These are phyloP conservation scores for Myiotriccus ornatus DNA, from an alignment of 2,797 vertebrate genomes.

Conservation along the genomic window DNA sequence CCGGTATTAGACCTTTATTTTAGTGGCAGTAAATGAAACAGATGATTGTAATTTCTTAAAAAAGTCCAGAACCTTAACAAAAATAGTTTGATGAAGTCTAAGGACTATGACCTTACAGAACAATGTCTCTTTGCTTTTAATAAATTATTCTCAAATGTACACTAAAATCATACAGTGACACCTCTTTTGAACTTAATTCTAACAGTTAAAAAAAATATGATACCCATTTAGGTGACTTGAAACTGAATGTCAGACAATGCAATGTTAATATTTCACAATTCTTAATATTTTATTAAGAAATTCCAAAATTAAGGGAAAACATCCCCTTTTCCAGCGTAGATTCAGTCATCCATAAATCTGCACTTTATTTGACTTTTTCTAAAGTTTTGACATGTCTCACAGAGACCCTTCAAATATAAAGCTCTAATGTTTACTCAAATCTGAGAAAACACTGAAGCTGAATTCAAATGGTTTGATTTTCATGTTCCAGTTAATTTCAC, in stretches of 20 bases:
- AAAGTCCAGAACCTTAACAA: neutral
- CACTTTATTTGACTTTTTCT: neutral
- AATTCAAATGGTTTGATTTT: neutral
- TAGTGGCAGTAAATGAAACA: neutral
- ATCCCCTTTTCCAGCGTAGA: fast-evolving
- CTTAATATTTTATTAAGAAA: neutral
- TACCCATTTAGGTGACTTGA: neutral
- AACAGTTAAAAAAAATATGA: neutral
- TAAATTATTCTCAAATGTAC: neutral
- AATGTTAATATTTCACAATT: neutral
- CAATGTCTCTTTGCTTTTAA: neutral
- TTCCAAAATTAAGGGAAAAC: neutral
- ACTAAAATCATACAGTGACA: neutral
- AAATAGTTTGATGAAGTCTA: neutral
- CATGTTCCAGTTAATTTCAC: neutral
- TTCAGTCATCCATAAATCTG: neutral
- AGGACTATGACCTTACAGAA: neutral
- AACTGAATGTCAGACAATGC: neutral
- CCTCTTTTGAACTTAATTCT: neutral
- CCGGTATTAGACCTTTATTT: neutral
- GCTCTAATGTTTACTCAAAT: neutral
- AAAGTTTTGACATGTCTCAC: neutral
- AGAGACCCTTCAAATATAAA: neutral
- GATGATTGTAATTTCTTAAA: neutral
- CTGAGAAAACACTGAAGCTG: neutral